phyloP scores from a whole-genome alignment of 92 coral and sea anemone genomes.

The Parazoanthus darwini region DNA sequence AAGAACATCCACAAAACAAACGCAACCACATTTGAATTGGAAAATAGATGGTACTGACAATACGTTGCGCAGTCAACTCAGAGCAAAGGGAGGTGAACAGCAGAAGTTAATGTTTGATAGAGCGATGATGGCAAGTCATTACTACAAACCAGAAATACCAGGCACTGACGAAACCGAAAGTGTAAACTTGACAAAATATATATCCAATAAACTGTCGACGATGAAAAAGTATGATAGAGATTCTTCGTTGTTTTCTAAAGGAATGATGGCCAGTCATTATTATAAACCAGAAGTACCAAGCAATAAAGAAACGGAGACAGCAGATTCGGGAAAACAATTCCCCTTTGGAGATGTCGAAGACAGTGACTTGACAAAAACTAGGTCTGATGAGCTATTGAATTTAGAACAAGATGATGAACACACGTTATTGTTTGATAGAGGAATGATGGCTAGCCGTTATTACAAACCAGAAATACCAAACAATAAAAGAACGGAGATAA shows the following conservation, averaged over 20 bases:
- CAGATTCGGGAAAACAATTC: not conserved
- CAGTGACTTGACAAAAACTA: not conserved
- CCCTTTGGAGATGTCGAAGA: not conserved
- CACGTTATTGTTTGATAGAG: not conserved
- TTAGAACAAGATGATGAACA: not conserved
- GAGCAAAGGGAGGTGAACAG: not conserved
- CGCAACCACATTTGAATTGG: not conserved
- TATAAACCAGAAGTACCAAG: not conserved
- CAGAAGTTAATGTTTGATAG: not conserved
- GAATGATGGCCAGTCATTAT: not conserved
- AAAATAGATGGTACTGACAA: not conserved
- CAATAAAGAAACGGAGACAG: not conserved
- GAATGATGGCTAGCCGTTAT: not conserved
- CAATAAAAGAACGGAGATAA: too few relatives aligned
- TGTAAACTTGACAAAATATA: not conserved
- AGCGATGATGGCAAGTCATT: not conserved
- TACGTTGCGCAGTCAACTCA: not conserved
- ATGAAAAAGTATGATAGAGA: too few relatives aligned
- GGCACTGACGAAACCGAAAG: not conserved
- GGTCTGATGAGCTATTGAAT: not conserved
- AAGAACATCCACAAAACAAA: not conserved
- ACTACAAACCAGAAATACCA: not conserved
- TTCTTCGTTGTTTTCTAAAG: not conserved
- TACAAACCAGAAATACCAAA: not conserved
- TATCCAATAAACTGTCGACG: not conserved